These are phyloP conservation scores for Circaetus gallicus DNA, from an alignment of 2,113 vertebrate genomes.

Conservation along the genomic window DNA sequence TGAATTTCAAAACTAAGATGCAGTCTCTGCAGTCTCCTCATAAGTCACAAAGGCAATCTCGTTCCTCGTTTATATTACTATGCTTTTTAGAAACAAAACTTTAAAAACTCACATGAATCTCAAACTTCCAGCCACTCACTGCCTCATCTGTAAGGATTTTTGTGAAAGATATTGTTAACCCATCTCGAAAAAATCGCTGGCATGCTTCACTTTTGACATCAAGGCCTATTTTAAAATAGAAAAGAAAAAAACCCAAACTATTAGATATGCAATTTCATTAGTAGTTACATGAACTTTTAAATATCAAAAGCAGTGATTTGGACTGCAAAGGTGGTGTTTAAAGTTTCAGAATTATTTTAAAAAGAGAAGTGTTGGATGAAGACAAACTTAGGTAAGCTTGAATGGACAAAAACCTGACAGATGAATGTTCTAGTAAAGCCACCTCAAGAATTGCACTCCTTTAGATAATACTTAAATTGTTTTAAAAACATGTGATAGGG, in stretches of 20 bases:
- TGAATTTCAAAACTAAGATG: background rate
- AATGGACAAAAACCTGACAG: background rate
- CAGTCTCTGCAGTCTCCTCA: background rate
- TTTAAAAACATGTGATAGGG: background rate
- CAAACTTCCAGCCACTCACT: constrained; percentile 99
- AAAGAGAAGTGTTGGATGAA: background rate
- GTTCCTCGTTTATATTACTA: background rate
- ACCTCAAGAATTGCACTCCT: background rate
- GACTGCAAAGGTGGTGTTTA: background rate
- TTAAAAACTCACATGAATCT: constrained; percentile 92
- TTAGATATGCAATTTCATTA: background rate
- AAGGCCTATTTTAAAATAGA: constrained; percentile 79
- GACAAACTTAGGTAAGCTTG: background rate
- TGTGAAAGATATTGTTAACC: constrained; percentile 98
- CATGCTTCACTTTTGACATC: constrained; percentile 99
- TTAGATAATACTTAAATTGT: background rate
- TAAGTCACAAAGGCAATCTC: background rate
- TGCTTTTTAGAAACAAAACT: background rate
- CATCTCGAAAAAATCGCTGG: constrained; percentile 99
- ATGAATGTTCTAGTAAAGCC: background rate
- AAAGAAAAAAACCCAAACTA: background rate
- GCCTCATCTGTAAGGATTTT: constrained; percentile 99
- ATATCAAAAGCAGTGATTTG: background rate
- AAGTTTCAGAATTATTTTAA: background rate
- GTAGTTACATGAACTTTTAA: background rate